Evolutionary conservation across 92 coral and sea anemone species (phyloP), one percentile per base, ranked within the genome.

Genomic region (Paramuricea clavata): DNA sequence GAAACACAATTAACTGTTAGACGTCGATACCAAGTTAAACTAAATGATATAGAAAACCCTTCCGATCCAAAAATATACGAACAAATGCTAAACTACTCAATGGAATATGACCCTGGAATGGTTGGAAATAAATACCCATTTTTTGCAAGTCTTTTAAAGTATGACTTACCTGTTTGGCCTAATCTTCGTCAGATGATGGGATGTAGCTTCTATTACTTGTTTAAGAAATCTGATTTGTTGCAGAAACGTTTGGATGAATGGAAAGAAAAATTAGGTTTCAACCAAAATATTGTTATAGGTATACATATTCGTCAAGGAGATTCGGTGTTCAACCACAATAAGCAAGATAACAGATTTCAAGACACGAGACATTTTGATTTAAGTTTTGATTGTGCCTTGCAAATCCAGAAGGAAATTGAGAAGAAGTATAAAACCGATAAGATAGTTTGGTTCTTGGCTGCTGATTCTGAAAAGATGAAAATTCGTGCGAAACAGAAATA

Each of bases 241-340:
- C 82, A 88, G 57, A 78, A 43, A 2, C 87, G 85, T 26, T 83
- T 93, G 0, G 8, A 81, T 25, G 57, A 44, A 61, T 86, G 85
- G 90, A 80, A 85, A 57, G 69, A 57, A 8, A 44, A 49, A 28
- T 74, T 87, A 4, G 88, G 81, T 49, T 75, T 52, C 33, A 43
- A 74, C 32, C 61, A 82, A 22, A 88, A 87, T 12, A 95, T 94
- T 5, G 52, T 86, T 0, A 92, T 93, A 30, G 97, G 97, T 11
- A 78, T 95, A 36, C 98, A 95, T 79, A 86, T 92, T 17, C 88
- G 98, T 39, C 90, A 94, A 62, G 97, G 97, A 15, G 98, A 93
- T 61, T 83, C 86, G 1, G 93, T 91, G 54, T 90, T 95, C 77
- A 77, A 91, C 2, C 76, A 86, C 8, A 91, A 93, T 76, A 87